phyloP scores from a whole-genome alignment of 2,888 invertebrate species.

The Clivina fossor region DNA sequence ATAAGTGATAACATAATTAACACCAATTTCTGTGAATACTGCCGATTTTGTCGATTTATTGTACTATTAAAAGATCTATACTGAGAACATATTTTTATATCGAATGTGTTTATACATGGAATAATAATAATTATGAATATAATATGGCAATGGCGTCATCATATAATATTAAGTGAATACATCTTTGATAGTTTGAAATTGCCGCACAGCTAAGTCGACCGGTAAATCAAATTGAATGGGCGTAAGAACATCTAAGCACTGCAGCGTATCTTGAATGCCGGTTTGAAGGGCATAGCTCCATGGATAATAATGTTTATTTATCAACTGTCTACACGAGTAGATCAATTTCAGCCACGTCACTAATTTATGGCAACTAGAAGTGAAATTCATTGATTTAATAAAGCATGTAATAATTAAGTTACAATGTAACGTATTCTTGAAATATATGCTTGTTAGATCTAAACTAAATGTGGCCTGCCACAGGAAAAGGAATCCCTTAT shows the following conservation, averaged over 20 bases:
- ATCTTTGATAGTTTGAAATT: constrained; percentile 97
- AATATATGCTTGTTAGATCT: too few species aligned
- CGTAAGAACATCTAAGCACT: constrained; percentile 84
- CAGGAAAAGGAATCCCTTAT: too few species aligned
- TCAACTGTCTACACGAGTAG: constrained; percentile 78
- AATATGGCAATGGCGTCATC: too few species aligned
- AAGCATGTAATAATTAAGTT: not conserved
- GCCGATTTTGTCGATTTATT: too few species aligned
- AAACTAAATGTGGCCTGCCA: too few species aligned
- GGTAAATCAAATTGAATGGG: constrained; percentile 89
- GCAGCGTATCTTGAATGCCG: constrained; percentile 93
- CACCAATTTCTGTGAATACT: too few species aligned
- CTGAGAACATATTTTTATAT: too few species aligned
- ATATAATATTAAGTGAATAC: constrained; percentile 78
- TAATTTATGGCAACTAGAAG: constrained; percentile 81
- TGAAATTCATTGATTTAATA: constrained; percentile 32
- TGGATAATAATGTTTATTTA: constrained; percentile 78
- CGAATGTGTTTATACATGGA: too few species aligned
- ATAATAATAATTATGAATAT: too few species aligned
- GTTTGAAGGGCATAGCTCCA: constrained; percentile 97
- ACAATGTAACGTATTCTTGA: too few species aligned
- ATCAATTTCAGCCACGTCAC: constrained; percentile 94
- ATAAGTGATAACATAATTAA: too few species aligned
- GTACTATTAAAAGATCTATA: too few species aligned
- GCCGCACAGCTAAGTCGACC: constrained; percentile 93